Evolutionary conservation across 2,113 vertebrate genomes (phyloP), one percentile per base, ranked within the genome.

Genomic region (Trematocara variabile): DNA sequence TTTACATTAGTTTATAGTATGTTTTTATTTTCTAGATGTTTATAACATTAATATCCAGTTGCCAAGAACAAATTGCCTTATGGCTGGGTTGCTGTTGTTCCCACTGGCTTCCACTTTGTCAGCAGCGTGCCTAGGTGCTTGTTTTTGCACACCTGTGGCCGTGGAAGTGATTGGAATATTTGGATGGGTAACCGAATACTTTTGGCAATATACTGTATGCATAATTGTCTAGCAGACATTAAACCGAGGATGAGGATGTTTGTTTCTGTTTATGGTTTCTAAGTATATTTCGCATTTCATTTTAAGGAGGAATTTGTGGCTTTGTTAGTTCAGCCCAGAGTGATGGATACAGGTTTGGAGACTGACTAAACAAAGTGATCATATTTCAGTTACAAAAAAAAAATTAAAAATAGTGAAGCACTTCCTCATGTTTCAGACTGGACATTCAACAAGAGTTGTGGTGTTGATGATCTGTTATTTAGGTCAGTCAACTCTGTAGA

Each of bases 1-100:
- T 85, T 79, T 89, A 10, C 82, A 75, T 52, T n/a, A 46, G 16
- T 30, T 90, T 3, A 3, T 80, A 91, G 80, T 86, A 68, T 56
- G 39, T n/a, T 77, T 68, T 77, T 83, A 75, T 83, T 18, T 56
- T 82, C 12, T 77, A 41, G n/a, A 68, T 83, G 34, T 70, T 86
- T 83, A 3, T 84, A 48, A 77, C 63, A 81, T 46, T 55, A 22
- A 68, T 53, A 46, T 81, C 50, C 37, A 50, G 48, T 79, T 80
- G 58, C 77, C 68, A 77, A 30, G 37, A 33, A 85, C 16, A 53
- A 22, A 58, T 80, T 83, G 79, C 68, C 82, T 88, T 86, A 12
- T 79, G 58, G 18, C 33, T 37, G 33, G 10, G 58, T 63, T 63
- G 58, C 58, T 63, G 33, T 63, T 2, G 2, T 63, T 63, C 58